Base-by-base conservation (phyloP, 2,888 invertebrate genomes). In the Hemistola chrysoprasaria region DNA sequence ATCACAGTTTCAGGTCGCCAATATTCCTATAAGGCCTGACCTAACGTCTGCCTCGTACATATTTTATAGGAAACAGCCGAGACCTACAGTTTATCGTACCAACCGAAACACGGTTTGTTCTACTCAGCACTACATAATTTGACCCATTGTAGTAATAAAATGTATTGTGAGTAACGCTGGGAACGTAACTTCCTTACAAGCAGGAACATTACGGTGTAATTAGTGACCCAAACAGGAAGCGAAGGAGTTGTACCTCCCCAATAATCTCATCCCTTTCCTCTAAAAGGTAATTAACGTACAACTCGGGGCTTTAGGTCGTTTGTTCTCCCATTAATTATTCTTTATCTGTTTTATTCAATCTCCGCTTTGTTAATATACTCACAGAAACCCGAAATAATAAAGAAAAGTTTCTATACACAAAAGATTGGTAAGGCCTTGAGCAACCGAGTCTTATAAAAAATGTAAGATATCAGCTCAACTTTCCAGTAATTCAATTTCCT, bases 211-310 rank as follows among this genome's bases (percentile, higher is more conserved):
- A 33, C 22, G 42, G 43, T 33, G 47, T 41, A 54, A 55, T 52
- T 55, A 52, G 48, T 43, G 52, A 42, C 44, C 46, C 47, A 32
- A 50, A 40, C 42, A 47, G 50, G 53, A 54, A 55, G 48, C 49
- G 49, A 53, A 46, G 25, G 29, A 47, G 44, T 46, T 46, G 43
- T 46, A 31, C 33, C 58, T 53, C 50, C 42, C 49, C 46, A 58
- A 64, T 64, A 62, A 62, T 62, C 59, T 59, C 58, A 57, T 62
- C 59, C 62, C 51, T 58, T 65, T 62, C 57, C 62, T 57, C 57
- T 50, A 53, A 50, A 56, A 59, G 56, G 60, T 51, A 61, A 64
- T 63, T 55, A 56, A 57, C 54, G 47, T 47, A 43, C 42, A 48
- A 52, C 50, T 46, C 53, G 53, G 51, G 53, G 47, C 49, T 46